Conservation (phyloP, 2,113 vertebrate species). For the Barbus barbus region DNA sequence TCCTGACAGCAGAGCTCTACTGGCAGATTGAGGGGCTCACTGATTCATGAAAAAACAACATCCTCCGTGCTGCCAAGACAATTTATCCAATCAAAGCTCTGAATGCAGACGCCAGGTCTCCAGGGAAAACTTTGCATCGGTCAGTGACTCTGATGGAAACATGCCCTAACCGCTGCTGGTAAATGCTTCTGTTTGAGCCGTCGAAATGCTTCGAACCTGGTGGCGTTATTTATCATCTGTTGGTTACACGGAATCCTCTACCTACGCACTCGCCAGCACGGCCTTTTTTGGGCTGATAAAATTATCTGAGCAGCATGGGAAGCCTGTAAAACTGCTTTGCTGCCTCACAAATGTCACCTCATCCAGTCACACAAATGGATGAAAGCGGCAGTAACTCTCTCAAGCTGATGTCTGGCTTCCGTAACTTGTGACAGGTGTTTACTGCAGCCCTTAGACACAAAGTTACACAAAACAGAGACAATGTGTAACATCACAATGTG, state of each 20-base stretch:
- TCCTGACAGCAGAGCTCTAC: slow-evolving; percentile 11
- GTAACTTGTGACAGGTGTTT: slow-evolving; percentile 33
- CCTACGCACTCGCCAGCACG: neutral
- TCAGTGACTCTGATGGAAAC: slow-evolving; percentile 21
- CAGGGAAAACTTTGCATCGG: neutral
- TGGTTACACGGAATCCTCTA: neutral
- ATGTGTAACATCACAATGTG: neutral
- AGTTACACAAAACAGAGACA: neutral
- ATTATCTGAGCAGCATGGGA: slow-evolving; percentile 36
- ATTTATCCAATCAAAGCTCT: slow-evolving; percentile 1
- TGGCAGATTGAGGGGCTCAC: neutral
- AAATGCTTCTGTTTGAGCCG: slow-evolving; percentile 14
- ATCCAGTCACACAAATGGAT: slow-evolving; percentile 37
- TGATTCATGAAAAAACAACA: neutral
- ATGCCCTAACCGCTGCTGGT: neutral
- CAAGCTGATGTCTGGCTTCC: slow-evolving; percentile 4
- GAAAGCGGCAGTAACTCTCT: slow-evolving; percentile 17
- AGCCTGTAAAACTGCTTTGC: slow-evolving; percentile 54
- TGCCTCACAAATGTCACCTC: slow-evolving; percentile 59
- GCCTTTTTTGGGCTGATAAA: slow-evolving; percentile 50
- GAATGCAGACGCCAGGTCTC: slow-evolving; percentile 14
- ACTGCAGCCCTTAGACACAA: neutral
- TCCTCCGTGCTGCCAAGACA: neutral
- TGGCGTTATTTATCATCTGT: slow-evolving; percentile 45
- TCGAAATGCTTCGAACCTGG: neutral